Evolutionary conservation across 2,888 invertebrate genomes (phyloP).

Genomic region (Cosmia pyralina): DNA sequence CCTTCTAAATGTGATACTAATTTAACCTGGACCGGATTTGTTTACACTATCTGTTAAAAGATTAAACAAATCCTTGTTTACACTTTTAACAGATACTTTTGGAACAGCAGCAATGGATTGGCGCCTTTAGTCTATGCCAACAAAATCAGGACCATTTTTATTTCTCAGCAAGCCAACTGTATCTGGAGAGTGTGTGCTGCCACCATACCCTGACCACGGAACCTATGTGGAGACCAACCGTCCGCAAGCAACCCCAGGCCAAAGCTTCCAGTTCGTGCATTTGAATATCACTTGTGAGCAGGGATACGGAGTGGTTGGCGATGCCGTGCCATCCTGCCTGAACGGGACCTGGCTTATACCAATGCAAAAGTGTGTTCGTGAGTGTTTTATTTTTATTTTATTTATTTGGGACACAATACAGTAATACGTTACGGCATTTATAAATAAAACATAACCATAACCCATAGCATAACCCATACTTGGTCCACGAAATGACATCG

Average conservation of each 20-base stretch:
- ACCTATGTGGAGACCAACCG: conserved; percentile 68
- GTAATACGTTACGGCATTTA: neutral
- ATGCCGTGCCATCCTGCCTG: conserved; percentile 65
- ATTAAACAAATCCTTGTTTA: neutral
- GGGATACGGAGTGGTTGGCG: conserved; percentile 70
- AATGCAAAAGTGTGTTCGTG: conserved; percentile 63
- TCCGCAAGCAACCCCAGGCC: conserved; percentile 70
- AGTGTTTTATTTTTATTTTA: conserved; percentile 52
- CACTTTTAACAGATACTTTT: neutral
- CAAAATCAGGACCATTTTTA: neutral
- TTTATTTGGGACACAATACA: neutral
- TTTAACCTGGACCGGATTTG: neutral
- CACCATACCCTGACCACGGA: conserved; percentile 74
- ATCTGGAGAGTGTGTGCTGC: conserved; percentile 72
- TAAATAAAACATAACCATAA: too few species aligned
- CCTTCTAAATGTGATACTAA: neutral
- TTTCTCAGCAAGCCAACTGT: conserved; percentile 51
- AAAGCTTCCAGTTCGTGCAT: conserved; percentile 63
- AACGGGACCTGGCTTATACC: conserved; percentile 69
- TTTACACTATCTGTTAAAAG: too few species aligned
- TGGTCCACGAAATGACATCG: neutral
- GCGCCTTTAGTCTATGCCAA: neutral
- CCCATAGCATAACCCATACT: too few species aligned
- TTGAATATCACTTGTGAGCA: conserved; percentile 74
- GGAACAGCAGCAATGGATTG: neutral